Evolutionary conservation across 2,797 vertebrate species (phyloP), one percentile per base, ranked within the genome.

Genomic region (Champsocephalus esox): DNA sequence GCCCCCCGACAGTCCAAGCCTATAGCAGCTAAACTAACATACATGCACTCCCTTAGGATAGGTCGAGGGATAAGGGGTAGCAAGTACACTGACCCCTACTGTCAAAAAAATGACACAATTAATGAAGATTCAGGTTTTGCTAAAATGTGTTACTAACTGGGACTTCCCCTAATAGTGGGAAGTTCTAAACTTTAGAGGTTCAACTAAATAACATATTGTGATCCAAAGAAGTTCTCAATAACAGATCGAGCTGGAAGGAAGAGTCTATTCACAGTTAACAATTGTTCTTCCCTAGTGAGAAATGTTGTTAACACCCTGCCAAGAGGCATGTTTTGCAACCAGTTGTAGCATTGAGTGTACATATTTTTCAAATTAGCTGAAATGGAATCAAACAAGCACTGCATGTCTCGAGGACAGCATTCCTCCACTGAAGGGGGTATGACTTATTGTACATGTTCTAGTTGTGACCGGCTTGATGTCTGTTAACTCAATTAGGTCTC

Each of bases 401-500:
- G 44, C 70, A 28, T 70, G 55, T 65, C 14, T 8, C 21, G n/a
- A 8, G 10, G 32, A 52, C 58, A 73, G 13, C 1, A 0, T 44
- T 64, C 59, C 9, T 58, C 50, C 19, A 54, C 38, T 52, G 24
- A 4, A 7, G 54, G 16, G 52, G 34, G n/a, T 62, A 2, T 19
- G n/a, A 64, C 66, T n/a, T 63, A 66, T 17, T 9, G 48, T 68
- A 3, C 49, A 59, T 61, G 63, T 50, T 65, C 54, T 21, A 45
- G 7, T 19, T 38, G 34, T 65, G 51, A 65, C 46, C 58, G 52
- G 52, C 54, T 55, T 67, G 71, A 73, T 59, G 66, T 85, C 76
- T 12, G 9, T 72, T 87, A 88, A 88, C 73, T 85, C 60, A 80
- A 87, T 91, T 87, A 89, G 51, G 73, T 19, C 49, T 73, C 70